A percentile compares a stretch with the other conserved stretches of the same genome.
Conservation (phyloP, 64 coral and sea anemone species). For the Cladopsammia gracilis region DNA sequence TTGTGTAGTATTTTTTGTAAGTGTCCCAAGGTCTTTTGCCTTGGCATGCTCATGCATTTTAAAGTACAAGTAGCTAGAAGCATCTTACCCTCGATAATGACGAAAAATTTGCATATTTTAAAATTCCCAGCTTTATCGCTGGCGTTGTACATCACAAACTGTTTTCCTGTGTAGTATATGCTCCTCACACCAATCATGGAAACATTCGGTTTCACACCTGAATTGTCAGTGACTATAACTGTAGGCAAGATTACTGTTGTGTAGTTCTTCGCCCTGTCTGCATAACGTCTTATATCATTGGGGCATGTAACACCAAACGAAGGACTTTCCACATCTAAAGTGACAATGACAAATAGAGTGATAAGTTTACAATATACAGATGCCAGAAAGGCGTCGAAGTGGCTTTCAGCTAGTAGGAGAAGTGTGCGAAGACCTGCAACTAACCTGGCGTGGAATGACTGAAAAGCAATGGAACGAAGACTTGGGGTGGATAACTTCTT, state of each 20-base stretch:
- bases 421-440: no score
- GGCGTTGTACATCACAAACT: conserved; percentile 55
- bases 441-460: no score
- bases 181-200: conserved; percentile 23
- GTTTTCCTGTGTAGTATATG: conserved; percentile 37
- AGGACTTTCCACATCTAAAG: conserved; percentile 61
- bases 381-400: neutral
- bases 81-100: conserved; percentile 68
- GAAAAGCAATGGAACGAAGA: no score
- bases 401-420: no score
- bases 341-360: no score
- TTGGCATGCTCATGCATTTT: no score
- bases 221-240: conserved; percentile 75
- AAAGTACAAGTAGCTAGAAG: neutral
- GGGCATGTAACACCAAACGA: conserved; percentile 72
- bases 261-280: conserved; percentile 40
- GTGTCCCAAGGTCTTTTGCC: no score
- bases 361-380: no score
- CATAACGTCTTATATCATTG: conserved; percentile 21
- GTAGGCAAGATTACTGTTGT: conserved; percentile 55
- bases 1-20: no score
- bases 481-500: no score
- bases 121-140: conserved; percentile 70
- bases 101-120: conserved; percentile 49
- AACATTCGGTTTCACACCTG: conserved; percentile 14